These are phyloP conservation scores for Pleuronectes platessa DNA, from an alignment of 2,113 vertebrate genomes.

Conservation along the genomic window DNA sequence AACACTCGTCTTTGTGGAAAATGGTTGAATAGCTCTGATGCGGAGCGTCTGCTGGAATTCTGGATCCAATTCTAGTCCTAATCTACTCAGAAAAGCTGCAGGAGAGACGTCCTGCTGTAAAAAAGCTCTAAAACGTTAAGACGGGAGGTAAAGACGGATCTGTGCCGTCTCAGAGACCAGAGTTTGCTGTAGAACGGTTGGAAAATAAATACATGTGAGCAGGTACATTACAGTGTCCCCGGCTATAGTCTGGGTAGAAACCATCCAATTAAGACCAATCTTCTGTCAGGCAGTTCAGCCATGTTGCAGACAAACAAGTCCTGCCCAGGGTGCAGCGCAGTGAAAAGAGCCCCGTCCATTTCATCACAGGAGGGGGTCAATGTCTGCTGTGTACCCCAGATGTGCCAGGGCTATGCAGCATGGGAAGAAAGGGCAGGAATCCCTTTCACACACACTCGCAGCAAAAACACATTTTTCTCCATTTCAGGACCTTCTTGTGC, in stretches of 20 bases:
- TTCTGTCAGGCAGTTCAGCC: constrained; percentile 60
- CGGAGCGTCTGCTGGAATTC: constrained; percentile 23
- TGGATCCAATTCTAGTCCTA: constrained; percentile 33
- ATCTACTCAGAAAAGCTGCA: constrained; percentile 38
- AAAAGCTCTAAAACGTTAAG: constrained; percentile 1
- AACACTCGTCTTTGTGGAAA: constrained; percentile 7
- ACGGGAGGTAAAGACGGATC: background rate
- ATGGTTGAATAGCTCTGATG: constrained; percentile 22
- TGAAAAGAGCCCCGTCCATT: constrained; percentile 63
- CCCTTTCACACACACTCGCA: background rate
- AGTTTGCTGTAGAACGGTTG: constrained; percentile 2
- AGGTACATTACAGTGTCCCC: constrained; percentile 53
- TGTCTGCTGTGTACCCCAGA: constrained; percentile 45
- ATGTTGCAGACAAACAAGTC: constrained; percentile 68
- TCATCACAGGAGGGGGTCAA: constrained; percentile 58
- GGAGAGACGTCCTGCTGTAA: constrained; percentile 6
- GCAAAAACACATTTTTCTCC: background rate
- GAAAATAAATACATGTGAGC: constrained; percentile 38
- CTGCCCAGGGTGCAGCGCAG: constrained; percentile 60
- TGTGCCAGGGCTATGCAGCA: constrained; percentile 39
- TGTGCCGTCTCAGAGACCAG: background rate
- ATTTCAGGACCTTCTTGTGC: background rate
- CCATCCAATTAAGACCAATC: constrained; percentile 67
- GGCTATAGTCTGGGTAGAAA: constrained; percentile 30
- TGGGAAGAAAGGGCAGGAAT: constrained; percentile 4